Conservation (phyloP, 2,888 invertebrate genomes). For the Hyppa rectilinea region DNA sequence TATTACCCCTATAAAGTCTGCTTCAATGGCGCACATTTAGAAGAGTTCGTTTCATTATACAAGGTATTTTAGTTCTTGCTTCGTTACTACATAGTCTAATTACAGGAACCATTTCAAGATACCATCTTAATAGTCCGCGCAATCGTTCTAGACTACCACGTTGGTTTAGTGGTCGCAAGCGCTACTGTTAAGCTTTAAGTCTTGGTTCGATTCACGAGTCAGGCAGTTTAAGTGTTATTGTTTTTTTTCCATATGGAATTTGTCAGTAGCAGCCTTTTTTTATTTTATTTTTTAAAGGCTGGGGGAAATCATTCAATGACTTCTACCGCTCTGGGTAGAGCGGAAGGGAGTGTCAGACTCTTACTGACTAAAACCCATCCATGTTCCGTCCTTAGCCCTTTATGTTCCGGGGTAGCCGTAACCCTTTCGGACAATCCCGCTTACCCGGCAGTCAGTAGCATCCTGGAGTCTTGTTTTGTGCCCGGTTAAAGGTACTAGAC, state of each 20-base stretch:
- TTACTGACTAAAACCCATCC: too few species aligned
- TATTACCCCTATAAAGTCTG: slow-evolving; percentile 29
- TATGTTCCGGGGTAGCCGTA: too few species aligned
- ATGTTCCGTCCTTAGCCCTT: too few species aligned
- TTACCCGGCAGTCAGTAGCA: too few species aligned
- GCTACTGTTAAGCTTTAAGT: background rate
- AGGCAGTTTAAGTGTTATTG: too few species aligned
- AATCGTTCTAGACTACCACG: background rate
- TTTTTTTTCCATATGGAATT: background rate
- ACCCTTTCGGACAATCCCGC: too few species aligned
- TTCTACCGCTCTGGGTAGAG: too few species aligned
- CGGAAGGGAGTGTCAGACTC: too few species aligned
- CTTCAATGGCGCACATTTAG: slow-evolving; percentile 28
- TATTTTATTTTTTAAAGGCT: too few species aligned
- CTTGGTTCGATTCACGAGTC: too few species aligned
- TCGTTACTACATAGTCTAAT: slow-evolving; percentile 37
- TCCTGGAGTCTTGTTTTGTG: background rate
- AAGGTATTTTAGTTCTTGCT: slow-evolving; percentile 36
- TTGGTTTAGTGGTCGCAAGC: background rate
- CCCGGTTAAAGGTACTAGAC: background rate
- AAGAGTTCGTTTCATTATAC: slow-evolving; percentile 33
- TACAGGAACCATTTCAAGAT: slow-evolving; percentile 45
- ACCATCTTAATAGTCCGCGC: slow-evolving; percentile 18
- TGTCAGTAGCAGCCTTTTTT: background rate
- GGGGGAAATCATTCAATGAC: too few species aligned